phyloP scores from a whole-genome alignment of 2,888 invertebrate species.

The Epistrophe grossulariae region DNA sequence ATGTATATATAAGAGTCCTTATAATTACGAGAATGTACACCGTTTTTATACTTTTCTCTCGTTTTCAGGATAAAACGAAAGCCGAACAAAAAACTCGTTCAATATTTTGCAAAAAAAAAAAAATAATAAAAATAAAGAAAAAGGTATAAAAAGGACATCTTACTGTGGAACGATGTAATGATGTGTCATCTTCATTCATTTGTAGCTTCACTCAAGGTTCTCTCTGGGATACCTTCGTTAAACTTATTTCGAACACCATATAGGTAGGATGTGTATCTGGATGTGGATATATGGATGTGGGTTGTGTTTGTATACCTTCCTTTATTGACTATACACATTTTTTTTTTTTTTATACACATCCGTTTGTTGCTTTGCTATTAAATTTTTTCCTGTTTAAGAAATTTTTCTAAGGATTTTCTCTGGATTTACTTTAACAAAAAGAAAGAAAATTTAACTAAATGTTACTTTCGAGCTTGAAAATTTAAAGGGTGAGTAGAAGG shows the following conservation, averaged over 20 bases:
- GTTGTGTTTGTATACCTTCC: conserved; percentile 1
- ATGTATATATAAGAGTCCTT: neutral
- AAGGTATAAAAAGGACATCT: conserved; percentile 54
- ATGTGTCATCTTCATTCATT: conserved; percentile 63
- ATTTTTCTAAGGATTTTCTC: neutral
- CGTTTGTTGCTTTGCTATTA: neutral
- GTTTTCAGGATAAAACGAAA: conserved; percentile 11
- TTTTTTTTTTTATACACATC: neutral
- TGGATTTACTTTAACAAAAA: neutral
- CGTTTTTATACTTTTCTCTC: conserved; percentile 19
- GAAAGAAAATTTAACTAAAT: neutral
- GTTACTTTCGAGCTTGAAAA: neutral
- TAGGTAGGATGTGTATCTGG: neutral
- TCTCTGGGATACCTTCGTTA: conserved; percentile 27
- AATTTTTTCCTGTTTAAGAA: neutral
- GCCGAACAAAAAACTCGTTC: conserved; percentile 44
- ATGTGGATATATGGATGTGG: neutral
- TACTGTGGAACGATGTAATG: conserved; percentile 39
- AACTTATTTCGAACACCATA: conserved; percentile 27
- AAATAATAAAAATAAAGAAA: conserved; percentile 37
- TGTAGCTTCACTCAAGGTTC: conserved; percentile 36
- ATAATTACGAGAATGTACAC: conserved; percentile 40
- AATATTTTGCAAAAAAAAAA: conserved; percentile 19
- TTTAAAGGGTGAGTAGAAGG: no score
- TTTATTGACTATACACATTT: neutral